Evolutionary conservation across 1,140 invertebrate genomes (phyloP).

Genomic region (Cecropterus lyciades): DNA sequence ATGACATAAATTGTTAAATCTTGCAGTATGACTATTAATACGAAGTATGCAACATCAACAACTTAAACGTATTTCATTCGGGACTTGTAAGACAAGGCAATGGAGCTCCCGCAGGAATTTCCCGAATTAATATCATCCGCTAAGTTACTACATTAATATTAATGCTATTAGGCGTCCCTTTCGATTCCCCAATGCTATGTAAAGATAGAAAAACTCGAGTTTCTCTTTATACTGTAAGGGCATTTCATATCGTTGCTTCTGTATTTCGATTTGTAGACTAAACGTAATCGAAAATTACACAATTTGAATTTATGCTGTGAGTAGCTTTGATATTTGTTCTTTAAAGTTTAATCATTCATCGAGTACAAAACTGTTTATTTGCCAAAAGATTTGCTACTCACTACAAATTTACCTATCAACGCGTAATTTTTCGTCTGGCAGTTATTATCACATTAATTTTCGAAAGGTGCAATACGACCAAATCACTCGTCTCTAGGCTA

Average conservation of each 20-base stretch:
- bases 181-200: conserved; percentile 36
- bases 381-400: too few species aligned
- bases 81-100: conserved; percentile 24
- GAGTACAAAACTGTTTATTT: too few species aligned
- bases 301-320: too few species aligned
- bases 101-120: conserved; percentile 9
- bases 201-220: conserved; percentile 40
- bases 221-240: neutral
- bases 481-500: too few species aligned
- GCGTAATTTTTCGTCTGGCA: too few species aligned
- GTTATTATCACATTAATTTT: too few species aligned
- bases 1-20: too few species aligned
- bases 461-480: too few species aligned
- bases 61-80: conserved; percentile 18
- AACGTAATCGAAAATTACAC: neutral
- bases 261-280: neutral
- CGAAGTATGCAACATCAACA: neutral
- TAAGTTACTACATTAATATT: conserved; percentile 48
- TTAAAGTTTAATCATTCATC: too few species aligned
- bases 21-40: too few species aligned
- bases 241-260: neutral
- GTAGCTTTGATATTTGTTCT: too few species aligned
- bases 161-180: conserved; percentile 37
- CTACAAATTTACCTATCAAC: too few species aligned
- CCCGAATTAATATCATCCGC: conserved; percentile 37